A percentile compares a stretch with the other conserved stretches of the same genome.
phyloP scores from a whole-genome alignment of 2,113 vertebrate genomes.

The Okapia johnstoni region DNA sequence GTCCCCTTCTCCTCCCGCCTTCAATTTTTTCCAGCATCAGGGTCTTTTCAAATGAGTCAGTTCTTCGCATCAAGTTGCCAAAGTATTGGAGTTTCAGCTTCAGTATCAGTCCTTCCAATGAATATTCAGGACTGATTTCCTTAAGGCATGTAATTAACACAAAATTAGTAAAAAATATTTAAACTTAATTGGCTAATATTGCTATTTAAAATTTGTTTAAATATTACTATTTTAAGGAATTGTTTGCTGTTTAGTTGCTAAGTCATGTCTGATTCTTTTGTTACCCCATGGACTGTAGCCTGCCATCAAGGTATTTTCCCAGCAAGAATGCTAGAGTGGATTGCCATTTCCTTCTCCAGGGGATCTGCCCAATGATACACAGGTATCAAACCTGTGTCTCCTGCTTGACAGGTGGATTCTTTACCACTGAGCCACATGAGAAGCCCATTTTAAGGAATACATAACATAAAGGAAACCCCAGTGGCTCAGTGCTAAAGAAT shows the following conservation, averaged over 20 bases:
- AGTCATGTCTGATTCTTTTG: neutral
- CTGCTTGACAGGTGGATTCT: neutral
- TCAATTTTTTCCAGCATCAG: neutral
- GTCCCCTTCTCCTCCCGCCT: neutral
- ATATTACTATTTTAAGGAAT: neutral
- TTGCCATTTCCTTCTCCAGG: neutral
- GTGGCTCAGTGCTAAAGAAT: neutral
- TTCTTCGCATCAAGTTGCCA: neutral
- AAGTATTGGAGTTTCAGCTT: neutral
- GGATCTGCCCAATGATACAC: neutral
- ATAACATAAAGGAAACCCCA: neutral
- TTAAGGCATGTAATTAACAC: neutral
- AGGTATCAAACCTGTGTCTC: neutral
- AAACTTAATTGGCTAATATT: neutral
- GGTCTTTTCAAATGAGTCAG: neutral
- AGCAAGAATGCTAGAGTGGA: neutral
- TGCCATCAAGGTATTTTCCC: neutral
- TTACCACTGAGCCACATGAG: neutral
- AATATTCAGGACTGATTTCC: neutral
- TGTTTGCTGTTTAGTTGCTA: neutral
- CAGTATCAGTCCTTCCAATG: neutral
- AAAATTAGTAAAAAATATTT: neutral
- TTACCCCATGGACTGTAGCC: neutral
- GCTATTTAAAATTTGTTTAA: neutral
- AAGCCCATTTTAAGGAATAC: neutral